Evolutionary conservation across 1,140 invertebrate genomes (phyloP).

Genomic region (Meloidogyne exigua): DNA sequence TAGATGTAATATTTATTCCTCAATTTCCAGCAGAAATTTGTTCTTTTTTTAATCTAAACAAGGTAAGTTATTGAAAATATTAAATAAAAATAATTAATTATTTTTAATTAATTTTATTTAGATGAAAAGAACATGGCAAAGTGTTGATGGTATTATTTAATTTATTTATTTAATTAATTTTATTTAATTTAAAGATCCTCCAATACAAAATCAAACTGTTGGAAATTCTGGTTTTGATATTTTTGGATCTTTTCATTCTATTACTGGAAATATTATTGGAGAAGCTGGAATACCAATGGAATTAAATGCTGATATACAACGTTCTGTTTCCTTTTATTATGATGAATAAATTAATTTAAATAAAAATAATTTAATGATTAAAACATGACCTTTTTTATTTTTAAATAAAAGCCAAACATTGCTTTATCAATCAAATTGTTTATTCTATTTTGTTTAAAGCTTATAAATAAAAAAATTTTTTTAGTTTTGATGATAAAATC

Average conservation of each 20-base stretch:
- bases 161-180: neutral
- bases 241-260: slow-evolving; percentile 39
- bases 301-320: slow-evolving; percentile 38
- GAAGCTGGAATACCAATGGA: slow-evolving; percentile 46
- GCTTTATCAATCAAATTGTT: too few species aligned
- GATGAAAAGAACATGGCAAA: slow-evolving; percentile 42
- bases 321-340: slow-evolving; percentile 44
- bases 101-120: slow-evolving; percentile 20
- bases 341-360: slow-evolving; percentile 6
- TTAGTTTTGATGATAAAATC: neutral
- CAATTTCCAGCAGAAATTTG: slow-evolving; percentile 25
- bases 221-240: slow-evolving; percentile 27
- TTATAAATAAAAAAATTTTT: too few species aligned
- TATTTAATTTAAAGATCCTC: slow-evolving; percentile 29
- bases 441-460: too few species aligned
- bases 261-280: slow-evolving; percentile 42
- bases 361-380: neutral
- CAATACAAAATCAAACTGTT: slow-evolving; percentile 15
- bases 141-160: slow-evolving; percentile 37
- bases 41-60: slow-evolving; percentile 28
- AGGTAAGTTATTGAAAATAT: neutral
- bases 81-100: neutral
- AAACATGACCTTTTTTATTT: neutral
- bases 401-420: slow-evolving; percentile 7
- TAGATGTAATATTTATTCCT: slow-evolving; percentile 11